Evolutionary conservation across 2,888 invertebrate species (phyloP), one percentile per base, ranked within the genome.

Genomic region (Osedax frankpressi): DNA sequence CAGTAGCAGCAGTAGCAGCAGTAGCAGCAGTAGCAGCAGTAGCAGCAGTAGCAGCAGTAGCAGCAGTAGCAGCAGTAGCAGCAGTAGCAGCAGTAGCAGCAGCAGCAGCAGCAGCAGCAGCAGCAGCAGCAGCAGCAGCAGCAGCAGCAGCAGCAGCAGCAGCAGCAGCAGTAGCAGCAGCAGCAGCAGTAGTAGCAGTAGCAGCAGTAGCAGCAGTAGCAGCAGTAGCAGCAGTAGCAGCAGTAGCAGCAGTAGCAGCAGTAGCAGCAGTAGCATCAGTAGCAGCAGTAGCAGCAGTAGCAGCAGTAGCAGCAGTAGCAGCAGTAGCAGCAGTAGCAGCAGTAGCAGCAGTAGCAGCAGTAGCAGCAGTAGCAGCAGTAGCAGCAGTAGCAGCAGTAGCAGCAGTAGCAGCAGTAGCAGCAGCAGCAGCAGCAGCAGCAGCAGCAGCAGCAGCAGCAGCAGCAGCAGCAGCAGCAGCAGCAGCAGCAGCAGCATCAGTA

Each of bases 391-490:
- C 28, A 29, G 30, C 28, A n/a, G 30, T 70, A 29, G 30, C 28
- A 29, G 30, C 28, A 29, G 30, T 70, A n/a, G 30, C 28, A 29
- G 30, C n/a, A 28, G 30, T 70, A 29, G 30, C 1, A n/a, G n/a
- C n/a, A n/a, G n/a, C n/a, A n/a, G n/a, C n/a, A n/a, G n/a, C n/a
- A n/a, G n/a, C n/a, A n/a, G 71, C 26, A 70, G 71, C 27, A 70
- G 71, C 68, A 70, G 70, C 28, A 1, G 1, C 68, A 69, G 71
- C 68, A 71, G 71, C 1, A 70, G 71, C 68, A 71, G 71, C 68
- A 1, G 71, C 1, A 71, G 71, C 1, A 70, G 68, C 1, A 70
- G 71, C 1, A 69, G 71, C 19, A 71, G 71, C 68, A 70, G 71
- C n/a, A n/a, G n/a, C n/a, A n/a, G n/a, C n/a, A n/a, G n/a, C n/a